These are phyloP conservation scores for Bradynema listronoti DNA, from an alignment of 1,140 invertebrate genomes.

Conservation along the genomic window DNA sequence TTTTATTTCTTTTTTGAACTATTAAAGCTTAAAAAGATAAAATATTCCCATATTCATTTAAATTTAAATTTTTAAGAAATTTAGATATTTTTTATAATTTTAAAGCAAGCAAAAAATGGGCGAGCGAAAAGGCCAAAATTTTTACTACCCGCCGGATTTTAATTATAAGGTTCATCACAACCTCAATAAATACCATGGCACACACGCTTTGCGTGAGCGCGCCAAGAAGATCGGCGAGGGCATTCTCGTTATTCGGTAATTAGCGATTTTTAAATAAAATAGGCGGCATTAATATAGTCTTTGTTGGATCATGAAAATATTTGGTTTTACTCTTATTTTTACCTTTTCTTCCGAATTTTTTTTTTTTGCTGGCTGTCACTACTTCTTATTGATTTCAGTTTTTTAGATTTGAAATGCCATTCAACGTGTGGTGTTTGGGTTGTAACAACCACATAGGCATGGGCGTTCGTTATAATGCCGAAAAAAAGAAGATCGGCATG, in stretches of 20 bases:
- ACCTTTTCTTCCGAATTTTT: no score
- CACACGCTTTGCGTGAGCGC: conserved; percentile 87
- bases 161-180: conserved; percentile 78
- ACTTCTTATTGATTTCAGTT: not conserved
- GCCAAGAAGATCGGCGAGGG: conserved; percentile 87
- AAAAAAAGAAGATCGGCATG: conserved; percentile 96
- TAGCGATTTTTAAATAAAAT: no score
- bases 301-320: no score
- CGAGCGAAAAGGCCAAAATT: conserved; percentile 75
- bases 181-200: conserved; percentile 82
- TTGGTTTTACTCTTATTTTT: no score
- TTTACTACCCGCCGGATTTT: conserved; percentile 96
- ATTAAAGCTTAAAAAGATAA: no score
- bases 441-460: conserved; percentile 94
- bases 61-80: not conserved
- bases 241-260: conserved; percentile 80
- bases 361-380: not conserved
- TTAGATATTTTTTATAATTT: not conserved
- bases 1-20: no score
- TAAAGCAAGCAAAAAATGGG: conserved; percentile 64
- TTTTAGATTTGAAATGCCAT: conserved; percentile 93
- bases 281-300: no score
- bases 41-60: no score
- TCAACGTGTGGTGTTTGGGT: conserved; percentile 97
- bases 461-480: conserved; percentile 96